A percentile compares a stretch with the other conserved stretches of the same genome.
These are phyloP conservation scores for Oophaga pumilio DNA, from an alignment of 2,113 vertebrate species.

Conservation along the genomic window DNA sequence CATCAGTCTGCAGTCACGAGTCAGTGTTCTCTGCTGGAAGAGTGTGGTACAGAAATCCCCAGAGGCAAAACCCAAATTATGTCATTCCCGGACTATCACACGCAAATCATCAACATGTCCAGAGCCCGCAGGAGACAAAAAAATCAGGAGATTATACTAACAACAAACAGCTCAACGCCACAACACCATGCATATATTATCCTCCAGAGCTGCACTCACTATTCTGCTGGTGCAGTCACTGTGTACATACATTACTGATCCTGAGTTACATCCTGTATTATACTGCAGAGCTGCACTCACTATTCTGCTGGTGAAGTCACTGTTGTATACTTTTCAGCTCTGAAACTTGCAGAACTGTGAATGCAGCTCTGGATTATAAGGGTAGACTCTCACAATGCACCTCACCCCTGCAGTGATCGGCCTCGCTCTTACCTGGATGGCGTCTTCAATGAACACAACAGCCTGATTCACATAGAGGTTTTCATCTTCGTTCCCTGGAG, in stretches of 20 bases:
- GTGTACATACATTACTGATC: too few relatives aligned
- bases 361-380: neutral
- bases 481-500: conserved; percentile 35
- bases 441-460: conserved; percentile 91
- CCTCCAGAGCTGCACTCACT: neutral
- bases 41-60: neutral
- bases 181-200: neutral
- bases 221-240: too few relatives aligned
- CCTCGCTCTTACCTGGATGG: conserved; percentile 79
- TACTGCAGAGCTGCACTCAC: too few relatives aligned
- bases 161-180: too few relatives aligned
- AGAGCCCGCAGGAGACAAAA: neutral
- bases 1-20: neutral
- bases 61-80: neutral
- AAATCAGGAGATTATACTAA: neutral
- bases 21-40: neutral
- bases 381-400: neutral
- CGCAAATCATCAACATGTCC: neutral
- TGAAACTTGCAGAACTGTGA: too few relatives aligned
- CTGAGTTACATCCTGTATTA: too few relatives aligned
- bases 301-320: too few relatives aligned
- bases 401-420: too few relatives aligned
- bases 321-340: too few relatives aligned
- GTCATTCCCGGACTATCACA: neutral
- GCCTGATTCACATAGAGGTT: conserved; percentile 85